Percentiles rank a stretch among this genome's conserved stretches.
Evolutionary conservation across 2,888 invertebrate species (phyloP).

Genomic region (Lasioglossum oenotherae): DNA sequence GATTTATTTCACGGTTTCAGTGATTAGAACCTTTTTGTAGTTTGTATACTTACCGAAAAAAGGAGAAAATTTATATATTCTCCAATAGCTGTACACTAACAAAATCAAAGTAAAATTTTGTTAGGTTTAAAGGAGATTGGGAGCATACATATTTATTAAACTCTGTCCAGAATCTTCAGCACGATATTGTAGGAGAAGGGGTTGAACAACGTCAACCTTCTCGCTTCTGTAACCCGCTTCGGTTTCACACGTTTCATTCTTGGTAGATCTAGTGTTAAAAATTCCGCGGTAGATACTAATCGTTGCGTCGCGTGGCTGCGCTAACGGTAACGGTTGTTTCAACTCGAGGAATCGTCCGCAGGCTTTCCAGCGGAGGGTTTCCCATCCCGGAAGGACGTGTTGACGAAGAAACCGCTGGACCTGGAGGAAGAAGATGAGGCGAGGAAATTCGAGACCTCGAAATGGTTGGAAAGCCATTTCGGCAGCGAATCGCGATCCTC

Average conservation of each 20-base stretch:
- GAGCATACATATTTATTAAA: too few species aligned
- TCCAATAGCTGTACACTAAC: too few species aligned
- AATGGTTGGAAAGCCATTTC: constrained; percentile 96
- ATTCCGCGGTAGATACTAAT: background rate
- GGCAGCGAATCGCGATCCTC: constrained; percentile 94
- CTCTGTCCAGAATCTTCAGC: too few species aligned
- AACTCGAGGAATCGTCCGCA: constrained; percentile 17
- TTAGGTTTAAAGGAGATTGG: too few species aligned
- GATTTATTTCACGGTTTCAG: too few species aligned
- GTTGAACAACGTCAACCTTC: too few species aligned
- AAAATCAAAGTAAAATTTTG: too few species aligned
- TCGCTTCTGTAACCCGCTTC: background rate
- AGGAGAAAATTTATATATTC: too few species aligned
- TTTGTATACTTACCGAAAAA: too few species aligned
- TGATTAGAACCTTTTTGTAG: too few species aligned
- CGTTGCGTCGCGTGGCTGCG: background rate
- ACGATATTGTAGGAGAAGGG: too few species aligned
- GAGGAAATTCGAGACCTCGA: constrained; percentile 94
- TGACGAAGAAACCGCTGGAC: constrained; percentile 92
- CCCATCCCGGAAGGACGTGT: constrained; percentile 91
- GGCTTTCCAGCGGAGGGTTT: constrained; percentile 78
- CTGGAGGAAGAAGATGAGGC: constrained; percentile 95
- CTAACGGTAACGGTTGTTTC: background rate
- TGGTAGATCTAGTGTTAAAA: background rate
- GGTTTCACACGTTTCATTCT: background rate